Conservation (phyloP, 2,888 invertebrate genomes). For the Pseudococcus jackbeardsleyi region DNA sequence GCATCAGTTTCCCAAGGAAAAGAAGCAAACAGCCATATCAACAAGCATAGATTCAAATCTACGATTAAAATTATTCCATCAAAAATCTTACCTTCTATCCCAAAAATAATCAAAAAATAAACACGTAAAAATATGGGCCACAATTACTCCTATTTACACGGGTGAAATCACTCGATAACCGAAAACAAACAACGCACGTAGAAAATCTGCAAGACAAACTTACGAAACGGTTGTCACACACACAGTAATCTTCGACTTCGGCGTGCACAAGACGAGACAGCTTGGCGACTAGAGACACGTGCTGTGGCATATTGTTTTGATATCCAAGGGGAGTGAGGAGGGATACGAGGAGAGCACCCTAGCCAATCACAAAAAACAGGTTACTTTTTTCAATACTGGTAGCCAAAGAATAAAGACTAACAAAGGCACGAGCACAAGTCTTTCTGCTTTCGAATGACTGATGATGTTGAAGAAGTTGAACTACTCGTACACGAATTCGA, state of each 20-base stretch:
- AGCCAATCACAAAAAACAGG: slow-evolving; percentile 62
- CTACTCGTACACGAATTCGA: slow-evolving; percentile 27
- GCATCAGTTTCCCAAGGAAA: no score
- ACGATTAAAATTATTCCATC: neutral
- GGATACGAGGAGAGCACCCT: neutral
- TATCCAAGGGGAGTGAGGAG: neutral
- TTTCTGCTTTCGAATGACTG: slow-evolving; percentile 44
- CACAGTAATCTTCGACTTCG: slow-evolving; percentile 45
- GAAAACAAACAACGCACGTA: slow-evolving; percentile 15
- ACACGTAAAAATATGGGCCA: neutral
- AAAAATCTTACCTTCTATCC: neutral
- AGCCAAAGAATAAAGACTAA: slow-evolving; percentile 44
- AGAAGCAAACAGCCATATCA: no score
- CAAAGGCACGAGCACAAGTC: slow-evolving; percentile 27
- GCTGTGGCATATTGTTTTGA: slow-evolving; percentile 58
- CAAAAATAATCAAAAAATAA: neutral
- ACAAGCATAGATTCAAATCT: no score
- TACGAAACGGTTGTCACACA: slow-evolving; percentile 10
- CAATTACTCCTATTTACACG: neutral
- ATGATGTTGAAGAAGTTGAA: neutral
- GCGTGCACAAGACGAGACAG: slow-evolving; percentile 57
- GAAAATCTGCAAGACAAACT: slow-evolving; percentile 26
- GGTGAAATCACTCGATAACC: neutral
- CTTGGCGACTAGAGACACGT: slow-evolving; percentile 64
- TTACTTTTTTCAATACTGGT: slow-evolving; percentile 53